Base-by-base conservation (phyloP, 2,113 vertebrate genomes). In the Chloropsis cyanopogon region DNA sequence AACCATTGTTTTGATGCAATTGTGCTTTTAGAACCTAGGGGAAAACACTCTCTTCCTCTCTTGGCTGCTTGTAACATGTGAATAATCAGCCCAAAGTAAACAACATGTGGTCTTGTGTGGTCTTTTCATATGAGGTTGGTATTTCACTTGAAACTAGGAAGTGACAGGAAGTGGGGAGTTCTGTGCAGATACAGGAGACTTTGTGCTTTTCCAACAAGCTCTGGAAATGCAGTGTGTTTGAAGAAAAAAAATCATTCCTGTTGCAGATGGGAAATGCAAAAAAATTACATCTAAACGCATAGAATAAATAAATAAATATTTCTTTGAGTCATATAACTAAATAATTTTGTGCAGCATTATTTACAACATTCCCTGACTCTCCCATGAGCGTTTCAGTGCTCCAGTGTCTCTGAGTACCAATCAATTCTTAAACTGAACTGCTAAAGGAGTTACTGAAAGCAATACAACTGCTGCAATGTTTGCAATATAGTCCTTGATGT, bases 71-170 rank as follows among this genome's bases (percentile, higher is more conserved):
- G 1, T 37, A 52, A 93, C 63, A 75, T 61, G 70, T 71, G 84
- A 95, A 94, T 89, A 95, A 92, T 39, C 73, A 54, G 41, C 76
- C 76, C 71, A 90, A 88, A 95, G 83, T 95, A 96, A 97, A 97
- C 94, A 97, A 87, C 52, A 25, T 82, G 89, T 86, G 91, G 85
- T 75, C 85, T 91, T 83, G 92, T 93, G 95, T 93, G 93, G 90
- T 97, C 94, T 82, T 91, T 80, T 78, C 61, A 31, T 23, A 49
- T 2, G 23, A 77, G 44, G 91, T 65, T 85, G 71, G 59, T 85
- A 61, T 92, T 88, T 91, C 68, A 59, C 76, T 71, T 2, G 1
- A 42, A 79, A 79, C 21, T 44, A 60, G 65, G 81, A 90, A 87
- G 72, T 1, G 6, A 73, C 78, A 54, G 78, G 60, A 93, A 94